Base-by-base conservation (phyloP, 2,113 vertebrate species). In the Capra hircus region DNA sequence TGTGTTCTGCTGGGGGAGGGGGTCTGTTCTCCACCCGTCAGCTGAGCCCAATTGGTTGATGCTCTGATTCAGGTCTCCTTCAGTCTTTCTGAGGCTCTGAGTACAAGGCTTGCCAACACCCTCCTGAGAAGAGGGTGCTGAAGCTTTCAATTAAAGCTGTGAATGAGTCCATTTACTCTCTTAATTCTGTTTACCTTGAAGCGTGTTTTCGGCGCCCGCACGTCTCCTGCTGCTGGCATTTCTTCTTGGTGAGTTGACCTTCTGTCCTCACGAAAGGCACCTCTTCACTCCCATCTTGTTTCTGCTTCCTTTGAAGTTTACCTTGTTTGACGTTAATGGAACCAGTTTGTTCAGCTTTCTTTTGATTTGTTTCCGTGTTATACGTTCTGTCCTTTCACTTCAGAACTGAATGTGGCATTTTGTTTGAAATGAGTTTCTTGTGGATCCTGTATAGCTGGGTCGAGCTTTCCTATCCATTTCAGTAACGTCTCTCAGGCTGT, bases 131-230 rank as follows among this genome's bases (percentile, higher is more conserved):
- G 28, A 15, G 30, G 1, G 0, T 0, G 8, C 1, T 21, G 10
- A 12, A 0, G 8, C 17, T 14, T 36, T 14, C 80, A 1, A 0
- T 16, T 43, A 2, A 0, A 1, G 15, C 9, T 52, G 21, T 6
- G 50, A 59, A 0, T 14, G 8, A n/a, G 33, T 25, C 52, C 12
- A 15, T 10, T 15, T 4, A 12, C 53, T 17, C 5, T 21, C 17
- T 16, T 10, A 5, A 9, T 17, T 57, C n/a, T 53, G 0, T 8
- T 45, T 8, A 8, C 17, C 15, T 33, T 2, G 28, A 55, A 48
- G 90, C 13, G 0, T 7, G 5, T 11, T 52, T 27, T 6, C 5
- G 11, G 36, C 2, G 25, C 57, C 11, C 21, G 2, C 33, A 1
- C 3, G 21, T 2, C 4, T 5, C 33, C 2, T 0, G 27, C 21